Evolutionary conservation across 2,888 invertebrate genomes (phyloP).

Genomic region (Drosophila neotestacea): DNA sequence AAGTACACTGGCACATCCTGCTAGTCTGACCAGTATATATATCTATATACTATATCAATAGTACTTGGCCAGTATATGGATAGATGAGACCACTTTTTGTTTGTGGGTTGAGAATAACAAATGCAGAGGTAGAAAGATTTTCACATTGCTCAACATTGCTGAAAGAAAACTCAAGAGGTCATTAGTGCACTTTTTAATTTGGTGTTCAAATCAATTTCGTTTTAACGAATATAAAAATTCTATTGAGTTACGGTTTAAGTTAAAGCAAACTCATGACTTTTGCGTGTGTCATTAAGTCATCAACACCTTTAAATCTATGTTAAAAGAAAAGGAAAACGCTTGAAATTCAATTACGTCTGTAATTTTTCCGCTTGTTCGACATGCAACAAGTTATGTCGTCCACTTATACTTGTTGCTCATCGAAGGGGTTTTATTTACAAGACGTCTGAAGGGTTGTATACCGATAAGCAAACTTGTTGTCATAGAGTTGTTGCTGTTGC

Average conservation of each 20-base stretch:
- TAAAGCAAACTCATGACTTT: neutral
- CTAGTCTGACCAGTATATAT: slow-evolving; percentile 1
- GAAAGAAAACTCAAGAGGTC: slow-evolving; percentile 18
- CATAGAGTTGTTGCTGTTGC: neutral
- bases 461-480: slow-evolving; percentile 32
- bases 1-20: slow-evolving; percentile 15
- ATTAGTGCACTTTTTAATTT: slow-evolving; percentile 18
- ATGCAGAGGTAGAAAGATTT: slow-evolving; percentile 13
- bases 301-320: neutral
- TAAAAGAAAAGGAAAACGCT: slow-evolving; percentile 3
- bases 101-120: neutral
- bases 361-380: slow-evolving; percentile 31
- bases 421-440: slow-evolving; percentile 10
- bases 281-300: slow-evolving; percentile 32
- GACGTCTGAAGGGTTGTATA: slow-evolving; percentile 14
- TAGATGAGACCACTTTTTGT: slow-evolving; percentile 16
- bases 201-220: slow-evolving; percentile 21
- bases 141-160: neutral
- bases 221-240: neutral
- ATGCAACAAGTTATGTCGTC: slow-evolving; percentile 34
- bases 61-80: neutral
- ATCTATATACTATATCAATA: no score
- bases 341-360: slow-evolving; percentile 21
- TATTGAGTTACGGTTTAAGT: neutral
- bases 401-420: slow-evolving; percentile 14